Evolutionary conservation across 2,888 invertebrate species (phyloP).

Genomic region (Tetragonisca angustula): DNA sequence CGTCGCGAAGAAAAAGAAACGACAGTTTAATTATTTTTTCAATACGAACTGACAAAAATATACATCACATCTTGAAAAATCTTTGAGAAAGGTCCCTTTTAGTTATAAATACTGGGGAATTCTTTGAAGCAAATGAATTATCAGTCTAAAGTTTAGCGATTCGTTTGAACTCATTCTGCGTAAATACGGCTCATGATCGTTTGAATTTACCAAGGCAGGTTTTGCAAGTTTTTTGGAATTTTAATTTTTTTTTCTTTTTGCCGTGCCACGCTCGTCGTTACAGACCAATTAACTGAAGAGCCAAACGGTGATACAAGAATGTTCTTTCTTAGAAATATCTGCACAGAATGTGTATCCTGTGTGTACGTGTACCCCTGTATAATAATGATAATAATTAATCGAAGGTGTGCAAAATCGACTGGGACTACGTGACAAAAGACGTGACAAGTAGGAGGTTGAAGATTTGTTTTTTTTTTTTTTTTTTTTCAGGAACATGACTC

Average conservation of each 20-base stretch:
- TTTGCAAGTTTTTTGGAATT: constrained; percentile 1
- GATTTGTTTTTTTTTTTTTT: not conserved
- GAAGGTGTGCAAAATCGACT: constrained; percentile 73
- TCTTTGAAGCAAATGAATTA: not conserved
- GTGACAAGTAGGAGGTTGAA: constrained; percentile 47
- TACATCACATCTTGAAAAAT: not conserved
- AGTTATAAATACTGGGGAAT: not conserved
- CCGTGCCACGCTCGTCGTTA: constrained; percentile 14
- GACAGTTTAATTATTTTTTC: not conserved
- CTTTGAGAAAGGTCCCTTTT: not conserved
- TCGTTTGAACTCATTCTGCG: not conserved
- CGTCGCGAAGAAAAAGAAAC: not conserved
- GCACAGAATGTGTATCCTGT: constrained; percentile 74
- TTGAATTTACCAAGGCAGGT: not conserved
- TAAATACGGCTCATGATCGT: not conserved
- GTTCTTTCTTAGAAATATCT: constrained; percentile 79
- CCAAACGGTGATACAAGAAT: constrained; percentile 6
- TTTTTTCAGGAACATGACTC: not conserved
- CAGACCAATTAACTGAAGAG: constrained; percentile 30
- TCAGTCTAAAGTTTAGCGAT: constrained; percentile 2
- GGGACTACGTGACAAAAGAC: constrained; percentile 68
- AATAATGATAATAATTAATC: constrained; percentile 56
- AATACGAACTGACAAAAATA: not conserved
- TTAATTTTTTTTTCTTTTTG: not conserved
- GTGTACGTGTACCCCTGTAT: constrained; percentile 66